Evolutionary conservation across 2,113 vertebrate species (phyloP), one percentile per base, ranked within the genome.

Genomic region (Aphelocoma coerulescens): DNA sequence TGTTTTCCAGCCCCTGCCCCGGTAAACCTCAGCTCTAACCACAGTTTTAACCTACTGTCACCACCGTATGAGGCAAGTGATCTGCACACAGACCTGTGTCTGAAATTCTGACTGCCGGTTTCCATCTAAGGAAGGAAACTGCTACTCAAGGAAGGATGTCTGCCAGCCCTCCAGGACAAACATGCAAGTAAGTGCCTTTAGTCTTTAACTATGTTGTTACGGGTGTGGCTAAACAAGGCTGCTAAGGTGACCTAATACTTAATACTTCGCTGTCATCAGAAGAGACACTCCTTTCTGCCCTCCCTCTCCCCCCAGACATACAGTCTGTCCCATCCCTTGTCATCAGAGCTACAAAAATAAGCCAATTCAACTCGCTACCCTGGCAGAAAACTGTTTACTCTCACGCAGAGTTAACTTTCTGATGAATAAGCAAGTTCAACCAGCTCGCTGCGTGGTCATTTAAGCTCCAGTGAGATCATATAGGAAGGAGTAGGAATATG

Each of bases 71-170:
- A 81, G 33, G 20, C 11, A 8, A 67, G 20, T 39, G 54, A 66
- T 48, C 62, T 43, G 74, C 43, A 65, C 30, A 23, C 7, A 76
- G 72, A 80, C 39, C 21, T 37, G n/a, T 2, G 0, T 39, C 67
- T 67, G 59, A 59, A 74, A 58, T 82, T 28, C 37, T 18, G 22
- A 51, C 59, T 52, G 46, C n/a, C 86, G 75, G 63, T 84, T 93
- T 95, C 78, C 93, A 91, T 54, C 75, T 62, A 88, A 86, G 76
- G 79, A 95, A 96, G 90, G 88, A 96, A 96, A 77, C 37, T 75
- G 61, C 88, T 78, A 18, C 68, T 86, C 83, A 44, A 69, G 72
- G 51, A 93, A 92, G 79, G 88, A 94, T 39, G 79, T 41, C 89
- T 88, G 69, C 63, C 80, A 95, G 89, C 62, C 49, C 4, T n/a